Evolutionary conservation across 1,140 invertebrate species (phyloP), one percentile per base, ranked within the genome.

Genomic region (Latrodectus geometricus): DNA sequence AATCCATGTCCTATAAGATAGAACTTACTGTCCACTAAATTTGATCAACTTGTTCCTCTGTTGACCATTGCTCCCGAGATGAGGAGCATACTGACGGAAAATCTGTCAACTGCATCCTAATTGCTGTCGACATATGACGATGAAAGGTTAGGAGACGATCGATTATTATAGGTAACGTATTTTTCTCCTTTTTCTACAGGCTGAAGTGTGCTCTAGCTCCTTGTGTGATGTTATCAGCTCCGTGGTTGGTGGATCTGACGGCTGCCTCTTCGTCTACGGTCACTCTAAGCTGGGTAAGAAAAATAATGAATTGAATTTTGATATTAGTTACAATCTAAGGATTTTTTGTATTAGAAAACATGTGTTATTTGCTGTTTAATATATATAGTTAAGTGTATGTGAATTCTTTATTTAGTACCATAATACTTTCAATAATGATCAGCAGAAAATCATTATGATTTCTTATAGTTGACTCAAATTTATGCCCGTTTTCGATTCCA

Each of bases 131-230:
- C 79, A 81, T 49, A 81, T 81, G 79, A 65, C 68, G 49, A 11
- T 72, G 79, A 81, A 81, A 81, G 69, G 21, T 21, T 69, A 20
- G 65, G 61, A 78, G 65, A 61, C n/a, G 65, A 66, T 68, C 68
- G 14, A 78, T 21, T 65, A 61, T 61, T 61, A 61, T 61, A 61
- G 11, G 11, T 17, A 11, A 54, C 75, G 35, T 85, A 79, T 12
- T 80, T 88, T 90, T 89, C 84, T 87, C 88, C 88, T 90, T 89
- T 73, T 87, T 69, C 89, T 90, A 56, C 90, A 92, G 91, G 90
- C 91, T 72, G 92, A 92, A 88, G 89, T 93, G 88, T 92, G 92
- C 89, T 90, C 91, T 70, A 90, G 90, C 83, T 91, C 91, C 89
- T 89, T 93, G 79, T 88, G 90, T 74, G 91, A 92, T 66, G 91